Evolutionary conservation across 2,888 invertebrate species (phyloP), one percentile per base, ranked within the genome.

Genomic region (Sialis lutaria): DNA sequence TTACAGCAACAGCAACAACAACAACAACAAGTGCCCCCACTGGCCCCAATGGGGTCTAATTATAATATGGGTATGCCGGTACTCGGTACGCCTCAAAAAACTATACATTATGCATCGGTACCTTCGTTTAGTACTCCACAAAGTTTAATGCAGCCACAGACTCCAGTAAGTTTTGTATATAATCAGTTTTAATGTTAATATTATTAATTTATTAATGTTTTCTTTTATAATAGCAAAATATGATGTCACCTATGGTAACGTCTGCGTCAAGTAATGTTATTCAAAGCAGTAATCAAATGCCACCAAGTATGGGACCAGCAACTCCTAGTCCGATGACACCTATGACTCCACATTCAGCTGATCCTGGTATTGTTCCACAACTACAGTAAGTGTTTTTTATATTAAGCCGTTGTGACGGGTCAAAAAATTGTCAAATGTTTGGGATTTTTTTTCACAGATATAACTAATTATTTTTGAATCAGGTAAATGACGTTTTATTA

Each of bases 361-460:
- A 93, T 67, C 90, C 93, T 46, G 90, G 90, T 45, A 92, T 95
- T 56, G 74, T 91, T 49, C 96, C 96, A 30, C 91, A 92, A 60
- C 67, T 92, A 60, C 92, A 92, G 89, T 90, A 65, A 70, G 75
- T 68, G 22, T 22, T n/a, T n/a, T n/a, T n/a, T n/a, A n/a, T n/a
- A n/a, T n/a, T n/a, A n/a, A n/a, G n/a, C n/a, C n/a, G n/a, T n/a
- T n/a, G n/a, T n/a, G n/a, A n/a, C n/a, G n/a, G n/a, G n/a, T n/a
- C n/a, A n/a, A n/a, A n/a, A n/a, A n/a, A n/a, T n/a, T n/a, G n/a
- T n/a, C n/a, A n/a, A n/a, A n/a, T n/a, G n/a, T n/a, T n/a, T n/a
- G n/a, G n/a, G n/a, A n/a, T n/a, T n/a, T n/a, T n/a, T n/a, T n/a
- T n/a, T n/a, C n/a, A n/a, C n/a, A n/a, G n/a, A n/a, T n/a, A n/a